Evolutionary conservation across 2,888 invertebrate species (phyloP).

Genomic region (Diaperis boleti): DNA sequence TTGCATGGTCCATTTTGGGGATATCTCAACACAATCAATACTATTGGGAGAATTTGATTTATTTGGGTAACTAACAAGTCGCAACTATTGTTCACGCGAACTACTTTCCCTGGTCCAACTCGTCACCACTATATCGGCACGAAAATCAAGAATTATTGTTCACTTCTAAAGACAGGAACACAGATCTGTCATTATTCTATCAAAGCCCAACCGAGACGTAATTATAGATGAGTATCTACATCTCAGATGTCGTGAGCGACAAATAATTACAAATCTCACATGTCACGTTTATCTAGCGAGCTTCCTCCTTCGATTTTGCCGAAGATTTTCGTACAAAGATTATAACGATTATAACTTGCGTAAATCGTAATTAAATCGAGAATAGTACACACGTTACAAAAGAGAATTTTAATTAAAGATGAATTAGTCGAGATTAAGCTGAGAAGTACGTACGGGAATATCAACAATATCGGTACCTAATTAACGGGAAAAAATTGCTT

Average conservation of each 20-base stretch:
- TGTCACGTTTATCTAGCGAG: neutral
- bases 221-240: neutral
- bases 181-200: neutral
- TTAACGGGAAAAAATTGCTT: neutral
- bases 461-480: conserved; percentile 10
- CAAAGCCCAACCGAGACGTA: neutral
- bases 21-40: too few relatives aligned
- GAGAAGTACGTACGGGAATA: too few relatives aligned
- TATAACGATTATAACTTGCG: too few relatives aligned
- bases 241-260: neutral
- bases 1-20: too few relatives aligned
- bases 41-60: too few relatives aligned
- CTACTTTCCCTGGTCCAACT: too few relatives aligned
- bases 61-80: too few relatives aligned
- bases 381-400: conserved; percentile 15
- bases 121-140: too few relatives aligned
- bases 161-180: too few relatives aligned
- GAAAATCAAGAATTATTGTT: too few relatives aligned
- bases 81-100: too few relatives aligned
- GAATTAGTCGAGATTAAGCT: conserved; percentile 8
- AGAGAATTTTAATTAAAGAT: conserved; percentile 14
- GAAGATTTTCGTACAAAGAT: too few relatives aligned
- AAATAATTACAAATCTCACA: conserved; percentile 1
- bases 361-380: conserved; percentile 13
- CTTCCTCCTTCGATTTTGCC: neutral